Evolutionary conservation across 2,113 vertebrate genomes (phyloP), one percentile per base, ranked within the genome.

Genomic region (Thunnus thynnus): DNA sequence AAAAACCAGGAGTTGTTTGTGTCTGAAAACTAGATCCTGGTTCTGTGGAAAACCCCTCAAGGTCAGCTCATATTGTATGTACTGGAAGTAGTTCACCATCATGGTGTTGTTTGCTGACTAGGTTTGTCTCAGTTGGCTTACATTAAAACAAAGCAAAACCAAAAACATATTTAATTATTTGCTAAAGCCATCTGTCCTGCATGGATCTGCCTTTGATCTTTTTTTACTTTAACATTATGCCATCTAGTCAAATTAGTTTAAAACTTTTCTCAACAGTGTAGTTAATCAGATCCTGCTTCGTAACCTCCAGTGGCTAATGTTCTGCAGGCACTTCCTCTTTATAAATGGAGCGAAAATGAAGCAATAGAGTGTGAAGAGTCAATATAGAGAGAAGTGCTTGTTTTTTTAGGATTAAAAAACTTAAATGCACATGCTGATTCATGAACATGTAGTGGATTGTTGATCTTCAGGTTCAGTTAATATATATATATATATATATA

Each of bases 301-400:
- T 13, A 9, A 27, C 70, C 68, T 69, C 63, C 69, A 63, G 48
- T 68, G 20, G 50, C 62, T 44, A 2, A 60, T 65, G n/a, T 36
- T 54, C 30, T 32, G 17, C 4, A 14, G 1, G 55, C 56, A 57
- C 69, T 84, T 84, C 75, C 81, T 78, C 56, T 74, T 30, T 51
- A 20, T 17, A 32, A 51, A 11, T 6, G 3, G 22, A 55, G 36
- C 6, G 2, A 72, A 82, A 54, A 36, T 27, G 1, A 58, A 57
- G 51, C n/a, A 5, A 13, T 3, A 4, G n/a, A 1, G 62, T 60
- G 47, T 50, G 20, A 13, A 6, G 11, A 46, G 41, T 50, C 41
- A 30, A 0, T n/a, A 5, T 8, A 30, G 22, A 56, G 13, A 54
- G n/a, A 41, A 1, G 58, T 54, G 4, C 0, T 4, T 4, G 4